Conservation (phyloP, 2,113 vertebrate genomes). For the Collichthys lucidus region DNA sequence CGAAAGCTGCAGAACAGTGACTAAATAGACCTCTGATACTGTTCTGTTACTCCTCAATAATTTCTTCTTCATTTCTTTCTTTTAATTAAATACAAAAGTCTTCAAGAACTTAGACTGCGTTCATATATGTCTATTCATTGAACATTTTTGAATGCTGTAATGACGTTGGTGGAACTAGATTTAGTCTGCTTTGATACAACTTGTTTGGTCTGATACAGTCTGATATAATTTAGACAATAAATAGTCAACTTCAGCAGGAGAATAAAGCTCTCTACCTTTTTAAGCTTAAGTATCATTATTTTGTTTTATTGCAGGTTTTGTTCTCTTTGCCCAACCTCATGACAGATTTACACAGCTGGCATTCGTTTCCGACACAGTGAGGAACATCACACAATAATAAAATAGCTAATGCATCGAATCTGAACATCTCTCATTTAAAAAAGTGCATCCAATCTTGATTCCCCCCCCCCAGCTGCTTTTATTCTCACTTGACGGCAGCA, state of each 20-base stretch:
- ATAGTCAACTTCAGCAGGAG: not conserved
- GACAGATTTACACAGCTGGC: not conserved
- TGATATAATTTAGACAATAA: not conserved
- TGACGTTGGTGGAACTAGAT: not conserved
- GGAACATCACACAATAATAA: not conserved
- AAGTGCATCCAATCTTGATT: not conserved
- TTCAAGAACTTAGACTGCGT: not conserved
- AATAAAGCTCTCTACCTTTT: not conserved
- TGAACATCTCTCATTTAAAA: not conserved
- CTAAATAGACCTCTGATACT: not conserved
- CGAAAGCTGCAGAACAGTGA: not conserved
- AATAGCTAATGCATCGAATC: slow-evolving; percentile 8
- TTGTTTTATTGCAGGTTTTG: slow-evolving; percentile 6
- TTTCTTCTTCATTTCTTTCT: not conserved
- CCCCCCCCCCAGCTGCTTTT: not conserved
- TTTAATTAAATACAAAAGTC: not conserved
- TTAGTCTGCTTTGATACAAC: not conserved
- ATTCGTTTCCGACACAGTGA: not conserved
- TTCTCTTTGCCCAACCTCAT: not conserved
- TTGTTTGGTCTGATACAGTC: not conserved
- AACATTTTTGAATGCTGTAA: not conserved
- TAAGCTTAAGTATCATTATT: not conserved
- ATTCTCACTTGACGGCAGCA: slow-evolving; percentile 34
- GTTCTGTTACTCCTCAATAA: no score
- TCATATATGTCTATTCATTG: not conserved